These are phyloP conservation scores for Acronicta psi DNA, from an alignment of 2,888 invertebrate species.

Conservation along the genomic window DNA sequence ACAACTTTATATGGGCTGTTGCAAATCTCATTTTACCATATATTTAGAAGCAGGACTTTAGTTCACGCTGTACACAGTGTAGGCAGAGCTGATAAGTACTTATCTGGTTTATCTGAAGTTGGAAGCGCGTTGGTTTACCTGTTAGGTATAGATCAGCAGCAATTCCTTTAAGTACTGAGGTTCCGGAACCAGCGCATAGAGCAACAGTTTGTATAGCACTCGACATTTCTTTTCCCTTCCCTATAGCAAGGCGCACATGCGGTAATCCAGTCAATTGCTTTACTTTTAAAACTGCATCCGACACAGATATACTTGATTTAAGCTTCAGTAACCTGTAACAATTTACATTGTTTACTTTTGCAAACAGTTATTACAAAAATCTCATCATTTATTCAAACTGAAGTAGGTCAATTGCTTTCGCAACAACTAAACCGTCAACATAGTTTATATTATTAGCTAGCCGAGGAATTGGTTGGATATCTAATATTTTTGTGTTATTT, in stretches of 20 bases:
- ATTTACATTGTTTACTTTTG: slow-evolving; percentile 14
- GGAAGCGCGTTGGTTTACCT: slow-evolving; percentile 72
- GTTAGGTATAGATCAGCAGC: slow-evolving; percentile 95
- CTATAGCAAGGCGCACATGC: slow-evolving; percentile 93
- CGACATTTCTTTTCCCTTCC: slow-evolving; percentile 75
- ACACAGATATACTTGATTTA: slow-evolving; percentile 75
- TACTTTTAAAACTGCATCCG: slow-evolving; percentile 90
- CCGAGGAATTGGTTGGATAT: background rate
- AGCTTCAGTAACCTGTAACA: slow-evolving; percentile 74
- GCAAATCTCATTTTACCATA: no score
- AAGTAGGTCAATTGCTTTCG: slow-evolving; percentile 11
- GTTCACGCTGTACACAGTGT: no score
- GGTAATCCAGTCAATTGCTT: slow-evolving; percentile 92
- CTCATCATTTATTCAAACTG: slow-evolving; percentile 21
- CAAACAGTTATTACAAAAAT: slow-evolving; percentile 16
- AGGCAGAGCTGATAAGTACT: no score
- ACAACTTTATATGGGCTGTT: no score
- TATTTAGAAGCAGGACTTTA: no score
- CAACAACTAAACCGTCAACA: background rate
- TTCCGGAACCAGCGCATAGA: slow-evolving; percentile 97
- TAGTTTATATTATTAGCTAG: no score
- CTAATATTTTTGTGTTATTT: no score
- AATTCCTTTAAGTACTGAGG: slow-evolving; percentile 92
- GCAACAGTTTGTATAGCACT: slow-evolving; percentile 91
- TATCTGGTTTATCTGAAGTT: no score